Base-by-base conservation (phyloP, 1,140 invertebrate genomes). In the Achroia grisella region DNA sequence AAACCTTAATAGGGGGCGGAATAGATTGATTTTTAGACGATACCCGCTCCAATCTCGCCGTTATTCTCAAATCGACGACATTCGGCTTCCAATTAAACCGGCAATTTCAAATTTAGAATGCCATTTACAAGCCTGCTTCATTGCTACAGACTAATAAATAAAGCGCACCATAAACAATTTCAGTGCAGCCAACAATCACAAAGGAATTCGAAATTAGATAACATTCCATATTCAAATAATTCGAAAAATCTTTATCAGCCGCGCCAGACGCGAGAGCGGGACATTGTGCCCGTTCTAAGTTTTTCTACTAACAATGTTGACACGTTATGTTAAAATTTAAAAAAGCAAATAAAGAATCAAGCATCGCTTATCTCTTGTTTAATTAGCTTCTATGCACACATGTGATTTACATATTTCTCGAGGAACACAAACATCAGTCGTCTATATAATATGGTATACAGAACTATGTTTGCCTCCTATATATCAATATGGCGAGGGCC, bases 1-100 rank as follows among this genome's bases (percentile, higher is more conserved):
- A 82, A 79, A 80, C 59, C 72, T 76, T 80, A 80, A 80, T 83
- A 59, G 72, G 56, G 67, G 67, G 57, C 44, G 54, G 64, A 54
- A 77, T 71, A 59, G 76, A 83, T 83, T 83, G 79, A 83, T 83
- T 83, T 71, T 74, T 72, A 67, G 63, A 69, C 66, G 67, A 63
- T 68, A 51, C 63, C 54, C 56, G 62, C 56, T 54, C 66, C 64
- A 71, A 71, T 68, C 70, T 72, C 33, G 27, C 30, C 39, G 12
- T 39, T 35, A 23, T 23, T 23, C 17, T 6, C 2, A 6, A 48
- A 33, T 41, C 30, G 27, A 42, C 36, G 28, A 35, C 45, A 39
- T 46, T 52, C 46, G 44, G 27, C 32, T 48, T 36, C 32, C 37
- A 47, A 55, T 49, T 55, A 46, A 48, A 35, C 48, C 44, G 30